Base-by-base conservation (phyloP, 2,113 vertebrate species). In the Petrocephalus microphthalmus region DNA sequence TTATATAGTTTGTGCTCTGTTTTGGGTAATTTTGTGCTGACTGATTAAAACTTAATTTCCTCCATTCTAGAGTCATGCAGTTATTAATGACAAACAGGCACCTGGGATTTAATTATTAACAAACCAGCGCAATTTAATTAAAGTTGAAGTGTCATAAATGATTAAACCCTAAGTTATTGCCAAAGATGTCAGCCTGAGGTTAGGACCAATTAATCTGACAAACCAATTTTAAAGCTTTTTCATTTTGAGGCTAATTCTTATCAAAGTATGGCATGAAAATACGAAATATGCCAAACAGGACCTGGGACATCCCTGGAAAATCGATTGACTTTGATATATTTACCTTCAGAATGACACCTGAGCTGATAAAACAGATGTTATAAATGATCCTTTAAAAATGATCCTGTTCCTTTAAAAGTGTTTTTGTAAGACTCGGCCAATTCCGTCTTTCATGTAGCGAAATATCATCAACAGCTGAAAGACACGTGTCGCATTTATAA, bases 201-300 rank as follows among this genome's bases (percentile, higher is more conserved):
- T 84, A 60, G 2, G 42, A 20, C 74, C 81, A 84, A 84, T 88
- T 88, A 88, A 88, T 64, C 83, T 84, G 74, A 88, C 78, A 84
- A 83, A 88, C 88, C 42, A 84, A 49, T 88, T 57, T 84, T 57
- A 53, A 47, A 22, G 54, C 42, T 74, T 49, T 81, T 82, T 49
- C 7, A 54, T 64, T 54, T 49, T 20, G 60, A 88, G 54, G 25
- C 81, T 64, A 84, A 88, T 84, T 84, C 17, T 78, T 37, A 84
- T 83, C 10, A 54, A 84, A 20, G 45, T 83, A 33, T 84, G 83
- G 52, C 22, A 60, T n/a, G 4, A 45, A 84, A 60, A 84, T 74
- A 64, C 52, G 64, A n/a, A 88, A 47, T 47, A n/a, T 57, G 37
- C 19, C 20, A n/a, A 82, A n/a, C 81, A 83, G 3, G 42, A 81